Evolutionary conservation across 2,888 invertebrate species (phyloP), one percentile per base, ranked within the genome.

Genomic region (Omphaloscelis lunosa): DNA sequence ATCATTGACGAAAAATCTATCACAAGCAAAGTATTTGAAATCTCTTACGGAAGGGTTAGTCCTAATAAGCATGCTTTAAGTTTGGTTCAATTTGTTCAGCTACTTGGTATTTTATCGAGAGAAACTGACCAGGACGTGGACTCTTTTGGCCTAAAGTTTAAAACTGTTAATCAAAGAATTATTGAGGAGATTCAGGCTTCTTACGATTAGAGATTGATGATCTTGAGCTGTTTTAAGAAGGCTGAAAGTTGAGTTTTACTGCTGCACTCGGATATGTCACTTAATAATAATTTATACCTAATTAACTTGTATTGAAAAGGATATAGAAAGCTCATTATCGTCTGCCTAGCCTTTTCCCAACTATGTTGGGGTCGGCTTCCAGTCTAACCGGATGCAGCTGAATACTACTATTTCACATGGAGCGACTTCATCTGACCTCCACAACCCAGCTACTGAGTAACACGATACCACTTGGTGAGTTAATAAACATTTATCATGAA

Each of bases 31-130:
- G 65, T 89, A 0, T 91, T 90, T 27, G 67, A 62, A 0, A 39
- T 12, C 2, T 83, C 90, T 0, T 92, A 90, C 39, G 82, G 87
- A 58, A 83, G 89, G 45, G 34, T 92, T 0, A 85, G 86, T 48
- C 90, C 91, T 0, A 92, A 91, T 59, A 80, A 80, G 11, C 87
- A 89, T 27, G 84, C 89, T 5, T 56, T 93, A 1, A 80, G 63
- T 29, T 72, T 91, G 59, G 86, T 87, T 0, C 85, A 93, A 53
- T 92, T 93, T 17, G 77, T 90, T 0, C 89, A 91, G 12, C 73
- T 93, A 0, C 41, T 92, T 8, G 91, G 91, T 23, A 90, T 92
- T 15, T 39, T 93, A 1, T 63, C 88, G 0, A 75, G 93, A 9
- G 89, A 91, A 0, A 86, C 89, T 0, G 87, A 77, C 12, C 84